Conservation (phyloP, 2,888 invertebrate species). For the Drosophila rellima region DNA sequence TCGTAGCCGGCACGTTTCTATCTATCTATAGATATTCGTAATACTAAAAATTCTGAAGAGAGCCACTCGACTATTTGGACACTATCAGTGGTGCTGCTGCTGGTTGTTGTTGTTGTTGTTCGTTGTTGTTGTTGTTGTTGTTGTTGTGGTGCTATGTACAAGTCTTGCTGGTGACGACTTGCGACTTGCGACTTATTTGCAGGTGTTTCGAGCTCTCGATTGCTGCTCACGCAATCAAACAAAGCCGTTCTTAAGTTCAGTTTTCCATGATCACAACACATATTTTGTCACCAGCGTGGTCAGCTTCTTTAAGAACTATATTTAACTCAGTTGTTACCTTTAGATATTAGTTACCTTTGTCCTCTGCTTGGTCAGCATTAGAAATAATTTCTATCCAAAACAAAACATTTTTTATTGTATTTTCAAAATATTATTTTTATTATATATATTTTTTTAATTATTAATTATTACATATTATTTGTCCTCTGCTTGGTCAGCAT, state of each 20-base stretch:
- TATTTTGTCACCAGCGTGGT: conserved; percentile 10
- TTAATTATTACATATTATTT: no score
- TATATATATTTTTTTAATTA: no score
- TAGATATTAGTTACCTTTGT: no score
- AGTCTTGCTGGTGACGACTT: conserved; percentile 21
- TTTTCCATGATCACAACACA: conserved; percentile 8
- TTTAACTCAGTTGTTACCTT: no score
- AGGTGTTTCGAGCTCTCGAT: conserved; percentile 63
- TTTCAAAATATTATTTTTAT: no score
- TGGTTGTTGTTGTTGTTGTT: not conserved
- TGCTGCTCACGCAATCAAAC: conserved; percentile 47
- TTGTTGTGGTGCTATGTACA: conserved; percentile 21
- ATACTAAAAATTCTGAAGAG: conserved; percentile 28
- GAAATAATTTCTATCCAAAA: no score
- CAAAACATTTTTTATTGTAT: no score
- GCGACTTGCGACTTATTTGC: conserved; percentile 35
- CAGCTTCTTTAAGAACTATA: no score
- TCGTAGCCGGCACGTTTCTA: conserved; percentile 51
- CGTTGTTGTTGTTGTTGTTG: not conserved
- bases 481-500: no score
- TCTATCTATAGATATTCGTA: conserved; percentile 27
- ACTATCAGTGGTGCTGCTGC: conserved; percentile 32
- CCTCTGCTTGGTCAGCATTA: no score
- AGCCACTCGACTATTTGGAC: conserved; percentile 32
- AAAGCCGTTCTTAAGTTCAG: conserved; percentile 44